Base-by-base conservation (phyloP, 2,888 invertebrate species). In the Morpho achilles region DNA sequence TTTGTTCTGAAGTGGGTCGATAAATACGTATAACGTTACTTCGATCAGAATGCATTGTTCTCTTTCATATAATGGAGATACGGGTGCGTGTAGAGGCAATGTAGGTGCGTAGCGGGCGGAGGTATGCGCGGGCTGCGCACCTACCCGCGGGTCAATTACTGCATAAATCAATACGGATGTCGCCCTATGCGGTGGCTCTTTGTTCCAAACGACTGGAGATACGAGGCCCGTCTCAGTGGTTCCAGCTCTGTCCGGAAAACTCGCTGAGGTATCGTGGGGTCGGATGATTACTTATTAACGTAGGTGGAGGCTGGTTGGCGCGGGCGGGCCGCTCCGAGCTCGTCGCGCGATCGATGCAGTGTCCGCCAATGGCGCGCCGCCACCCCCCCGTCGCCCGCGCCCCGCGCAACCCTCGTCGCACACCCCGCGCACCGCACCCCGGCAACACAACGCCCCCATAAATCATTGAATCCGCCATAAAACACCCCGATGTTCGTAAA, bases 201-300 rank as follows among this genome's bases (percentile, higher is more conserved):
- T 88, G 85, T 89, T 85, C 83, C 81, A 77, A 76, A 76, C 79
- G 79, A 84, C 80, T 83, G 80, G 79, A 85, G 85, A 83, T 80
- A 77, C 83, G 79, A 82, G 82, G 80, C 79, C 82, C 82, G 81
- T 84, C 86, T 87, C 84, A 75, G 81, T 77, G 82, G 79, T 83
- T 83, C 80, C 84, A 81, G 85, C 79, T 82, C 80, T 76, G 82
- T 77, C 86, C 88, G 87, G 88, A 86, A 87, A 84, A 84, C 84
- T 88, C 81, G 82, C 80, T 81, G 84, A 88, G 88, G 87, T 85
- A 87, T 83, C 82, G 81, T 86, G 81, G 87, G 87, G 84, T 87
- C 85, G 87, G 82, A 87, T 87, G 88, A 90, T 89, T 90, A 89
- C 90, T 90, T 90, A 90, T 90, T 90, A 90, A 89, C 89, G 88